Evolutionary conservation across 2,888 invertebrate species (phyloP), one percentile per base, ranked within the genome.

Genomic region (Macaria notata): DNA sequence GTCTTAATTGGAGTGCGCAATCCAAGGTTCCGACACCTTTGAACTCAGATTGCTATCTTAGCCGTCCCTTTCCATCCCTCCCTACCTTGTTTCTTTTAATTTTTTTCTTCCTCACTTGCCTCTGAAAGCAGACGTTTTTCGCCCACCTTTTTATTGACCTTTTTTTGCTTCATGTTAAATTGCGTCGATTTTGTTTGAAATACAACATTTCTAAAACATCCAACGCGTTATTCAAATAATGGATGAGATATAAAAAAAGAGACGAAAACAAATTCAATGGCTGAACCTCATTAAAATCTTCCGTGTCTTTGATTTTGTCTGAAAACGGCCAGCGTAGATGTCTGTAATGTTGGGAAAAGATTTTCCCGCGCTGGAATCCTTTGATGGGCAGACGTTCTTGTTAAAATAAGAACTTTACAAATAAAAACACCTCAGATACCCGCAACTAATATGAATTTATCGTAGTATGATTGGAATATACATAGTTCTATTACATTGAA

Each of bases 211-310:
- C 54, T 33, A 57, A 68, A 59, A 64, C 62, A 65, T 63, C 54
- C 53, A 46, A 54, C 62, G 61, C 61, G 43, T 36, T 43, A 7
- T 50, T 49, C 49, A 49, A 72, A 72, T 63, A 78, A 79, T 73
- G 65, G 71, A 74, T 67, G 75, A 72, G 76, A 81, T 81, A 88
- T 84, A 86, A 88, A 84, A 84, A 83, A 19, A 19, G 19, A 75
- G 74, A 75, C 76, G 77, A 83, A 56, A 63, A 64, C 63, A 60
- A 54, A 62, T 64, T 61, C 61, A 64, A 63, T 58, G 52, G 63
- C 93, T 93, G 74, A 66, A 74, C 81, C 85, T 91, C 89, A 87
- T 90, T 91, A 91, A 91, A 91, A 87, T 90, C 78, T 91, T 91
- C 91, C 91, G 84, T 80, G 73, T 73, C 83, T 90, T 86, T 89